Conservation (phyloP, 2,888 invertebrate species). For the Lasioglossum vierecki region DNA sequence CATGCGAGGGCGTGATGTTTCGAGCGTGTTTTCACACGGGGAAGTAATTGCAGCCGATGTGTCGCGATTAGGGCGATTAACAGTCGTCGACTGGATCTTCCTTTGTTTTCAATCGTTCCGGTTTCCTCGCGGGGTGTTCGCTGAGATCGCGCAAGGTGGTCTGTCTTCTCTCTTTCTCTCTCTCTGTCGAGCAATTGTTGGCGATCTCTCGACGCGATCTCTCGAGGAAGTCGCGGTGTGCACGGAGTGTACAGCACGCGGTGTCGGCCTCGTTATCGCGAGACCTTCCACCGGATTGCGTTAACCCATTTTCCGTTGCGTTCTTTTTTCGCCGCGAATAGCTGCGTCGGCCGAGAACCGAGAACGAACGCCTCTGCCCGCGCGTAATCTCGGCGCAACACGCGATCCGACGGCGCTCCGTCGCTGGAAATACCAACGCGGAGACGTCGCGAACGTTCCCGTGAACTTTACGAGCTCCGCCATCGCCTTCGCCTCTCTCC, state of each 20-base stretch:
- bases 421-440: not conserved
- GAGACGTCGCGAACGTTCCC: conserved; percentile 15
- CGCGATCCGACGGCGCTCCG: conserved; percentile 10
- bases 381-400: conserved; percentile 31
- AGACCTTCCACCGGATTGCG: conserved; percentile 41
- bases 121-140: not conserved
- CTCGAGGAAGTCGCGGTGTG: conserved; percentile 31
- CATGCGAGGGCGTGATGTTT: not conserved
- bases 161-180: not conserved
- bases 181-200: not conserved
- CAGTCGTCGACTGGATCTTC: conserved; percentile 10
- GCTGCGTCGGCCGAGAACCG: conserved; percentile 11
- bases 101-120: not conserved
- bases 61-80: not conserved
- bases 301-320: conserved; percentile 33
- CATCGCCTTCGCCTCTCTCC: not conserved
- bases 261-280: conserved; percentile 37
- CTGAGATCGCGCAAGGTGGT: not conserved
- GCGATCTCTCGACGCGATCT: conserved; percentile 18
- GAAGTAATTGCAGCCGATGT: not conserved
- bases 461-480: not conserved
- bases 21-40: not conserved
- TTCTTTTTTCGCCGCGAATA: conserved; percentile 18
- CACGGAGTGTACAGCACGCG: not conserved
- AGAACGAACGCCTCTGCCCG: not conserved